Conservation (phyloP, 2,113 vertebrate genomes). For the Prunella fulvescens region DNA sequence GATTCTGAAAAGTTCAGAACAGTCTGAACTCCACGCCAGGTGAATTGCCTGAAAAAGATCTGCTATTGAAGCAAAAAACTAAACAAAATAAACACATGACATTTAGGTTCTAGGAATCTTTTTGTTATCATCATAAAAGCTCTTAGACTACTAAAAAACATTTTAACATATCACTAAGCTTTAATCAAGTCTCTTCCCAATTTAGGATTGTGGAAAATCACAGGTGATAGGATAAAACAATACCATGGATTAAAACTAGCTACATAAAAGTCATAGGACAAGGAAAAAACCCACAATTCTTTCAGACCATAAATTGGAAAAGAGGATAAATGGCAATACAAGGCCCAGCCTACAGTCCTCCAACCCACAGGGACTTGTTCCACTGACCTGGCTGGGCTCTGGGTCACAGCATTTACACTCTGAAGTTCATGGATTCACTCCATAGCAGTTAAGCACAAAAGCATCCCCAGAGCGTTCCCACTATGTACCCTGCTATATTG, state of each 20-base stretch:
- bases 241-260: not conserved
- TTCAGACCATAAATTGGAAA: not conserved
- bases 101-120: not conserved
- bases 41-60: not conserved
- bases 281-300: not conserved
- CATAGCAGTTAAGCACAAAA: not conserved
- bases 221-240: not conserved
- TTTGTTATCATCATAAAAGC: not conserved
- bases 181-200: not conserved
- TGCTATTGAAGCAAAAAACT: not conserved
- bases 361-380: not conserved
- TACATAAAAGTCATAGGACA: not conserved
- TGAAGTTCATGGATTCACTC: slow-evolving; percentile 10
- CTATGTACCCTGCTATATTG: not conserved
- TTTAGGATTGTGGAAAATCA: not conserved
- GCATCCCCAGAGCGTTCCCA: not conserved
- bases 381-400: not conserved
- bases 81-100: not conserved
- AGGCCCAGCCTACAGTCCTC: not conserved
- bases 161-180: not conserved
- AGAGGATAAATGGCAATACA: not conserved
- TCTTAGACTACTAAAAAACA: not conserved
- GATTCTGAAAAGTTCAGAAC: not conserved
- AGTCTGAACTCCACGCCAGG: not conserved
- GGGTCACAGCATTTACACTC: not conserved